These are phyloP conservation scores for Callorhinus ursinus DNA, from an alignment of 2,113 vertebrate species.

Conservation along the genomic window DNA sequence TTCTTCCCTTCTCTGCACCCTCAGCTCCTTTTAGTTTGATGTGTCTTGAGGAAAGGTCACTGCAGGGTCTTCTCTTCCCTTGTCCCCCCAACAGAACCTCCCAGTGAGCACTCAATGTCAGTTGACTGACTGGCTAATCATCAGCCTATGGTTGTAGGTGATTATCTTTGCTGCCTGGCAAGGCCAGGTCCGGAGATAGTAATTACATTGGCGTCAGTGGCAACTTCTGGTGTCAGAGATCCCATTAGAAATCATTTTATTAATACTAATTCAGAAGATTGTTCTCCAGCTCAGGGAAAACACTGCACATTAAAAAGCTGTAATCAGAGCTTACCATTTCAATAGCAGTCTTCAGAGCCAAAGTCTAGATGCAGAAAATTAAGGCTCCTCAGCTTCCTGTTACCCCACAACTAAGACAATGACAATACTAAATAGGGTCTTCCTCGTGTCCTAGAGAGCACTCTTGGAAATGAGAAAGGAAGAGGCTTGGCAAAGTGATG, in stretches of 20 bases:
- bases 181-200: background rate
- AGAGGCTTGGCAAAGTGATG: background rate
- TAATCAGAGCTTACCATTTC: conserved; percentile 63
- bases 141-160: background rate
- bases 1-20: background rate
- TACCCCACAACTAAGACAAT: background rate
- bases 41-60: background rate
- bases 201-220: conserved; percentile 27
- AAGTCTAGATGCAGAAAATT: conserved; percentile 18
- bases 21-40: background rate
- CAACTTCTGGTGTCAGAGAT: conserved; percentile 64
- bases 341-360: background rate
- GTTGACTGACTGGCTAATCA: conserved; percentile 25
- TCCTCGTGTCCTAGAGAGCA: background rate
- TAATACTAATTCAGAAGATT: conserved; percentile 61
- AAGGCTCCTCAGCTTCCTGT: conserved; percentile 36
- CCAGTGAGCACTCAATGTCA: background rate
- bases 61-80: background rate
- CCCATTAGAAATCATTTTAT: conserved; percentile 47
- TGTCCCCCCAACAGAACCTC: background rate
- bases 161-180: conserved; percentile 59
- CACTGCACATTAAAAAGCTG: conserved; percentile 31
- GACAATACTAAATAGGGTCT: background rate
- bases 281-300: conserved; percentile 44
- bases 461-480: background rate